Evolutionary conservation across 2,113 vertebrate species (phyloP), one percentile per base, ranked within the genome.

Genomic region (Syngnathoides biaculeatus): DNA sequence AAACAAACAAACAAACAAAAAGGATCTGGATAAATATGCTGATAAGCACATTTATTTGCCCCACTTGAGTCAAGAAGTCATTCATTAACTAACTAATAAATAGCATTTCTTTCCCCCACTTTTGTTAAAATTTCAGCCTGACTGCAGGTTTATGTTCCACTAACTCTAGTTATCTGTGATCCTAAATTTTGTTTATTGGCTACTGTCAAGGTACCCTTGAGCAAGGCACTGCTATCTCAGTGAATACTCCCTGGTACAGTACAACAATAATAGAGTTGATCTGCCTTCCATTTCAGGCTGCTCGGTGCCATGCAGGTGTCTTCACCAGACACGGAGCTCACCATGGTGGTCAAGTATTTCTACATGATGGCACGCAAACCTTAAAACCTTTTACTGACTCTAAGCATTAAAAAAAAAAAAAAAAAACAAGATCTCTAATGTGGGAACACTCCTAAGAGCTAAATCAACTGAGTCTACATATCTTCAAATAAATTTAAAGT

Each of bases 281-380:
- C 15, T 12, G n/a, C 53, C 19, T 53, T 67, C 60, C n/a, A 11
- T 67, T 22, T 17, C 71, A 91, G 87, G 64, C 59, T 91, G 53
- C 40, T 87, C 60, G 69, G 70, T 11, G 73, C 64, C 53, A 89
- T 89, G 85, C 80, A 77, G 12, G 73, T 22, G 10, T 78, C 78
- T 1, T 84, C 79, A 10, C 53, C 75, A 4, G 85, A 87, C 4
- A 60, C 84, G 15, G 84, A 89, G 45, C 65, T 90, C 0, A 78
- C 42, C 0, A 20, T 90, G 57, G 39, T 76, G 22, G 53, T 88
- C 20, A 85, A 83, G 50, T 89, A 87, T 69, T 91, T 84, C 72
- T 88, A 78, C 69, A 64, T 81, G 71, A 53, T 87, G 56, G 85
- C 84, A 0, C 11, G 72, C 26, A 88, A 90, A 73, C 86, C 86